These are phyloP conservation scores for Antechinus flavipes DNA, from an alignment of 2,113 vertebrate species.

Conservation along the genomic window DNA sequence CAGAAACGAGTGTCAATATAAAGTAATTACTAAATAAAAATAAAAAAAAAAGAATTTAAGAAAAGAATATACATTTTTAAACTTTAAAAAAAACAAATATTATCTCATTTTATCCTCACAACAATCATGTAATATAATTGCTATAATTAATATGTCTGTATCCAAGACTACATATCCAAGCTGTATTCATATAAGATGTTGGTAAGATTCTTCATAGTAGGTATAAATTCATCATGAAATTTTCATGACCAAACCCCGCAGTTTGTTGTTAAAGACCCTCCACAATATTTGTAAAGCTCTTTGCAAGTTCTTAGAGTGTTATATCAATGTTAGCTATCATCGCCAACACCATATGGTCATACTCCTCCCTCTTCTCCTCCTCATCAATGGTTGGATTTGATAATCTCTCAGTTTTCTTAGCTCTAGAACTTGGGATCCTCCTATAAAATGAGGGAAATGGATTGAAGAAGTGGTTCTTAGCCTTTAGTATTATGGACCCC, in stretches of 20 bases:
- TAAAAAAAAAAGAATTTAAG: too few relatives aligned
- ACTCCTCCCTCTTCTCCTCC: not conserved
- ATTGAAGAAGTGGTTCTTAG: not conserved
- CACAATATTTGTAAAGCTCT: not conserved
- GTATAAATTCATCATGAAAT: not conserved
- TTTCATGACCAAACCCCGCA: not conserved
- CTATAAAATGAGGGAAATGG: not conserved
- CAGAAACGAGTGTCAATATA: too few relatives aligned
- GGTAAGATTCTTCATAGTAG: too few relatives aligned
- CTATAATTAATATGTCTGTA: too few relatives aligned
- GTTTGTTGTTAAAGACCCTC: not conserved
- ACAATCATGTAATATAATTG: too few relatives aligned
- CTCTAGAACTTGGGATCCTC: not conserved
- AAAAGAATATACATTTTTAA: too few relatives aligned
- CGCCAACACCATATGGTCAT: too few relatives aligned
- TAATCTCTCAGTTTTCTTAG: not conserved
- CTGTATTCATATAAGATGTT: too few relatives aligned
- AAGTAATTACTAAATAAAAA: too few relatives aligned
- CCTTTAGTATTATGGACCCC: not conserved
- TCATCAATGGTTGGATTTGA: not conserved
- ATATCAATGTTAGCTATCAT: not conserved
- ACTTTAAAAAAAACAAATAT: too few relatives aligned
- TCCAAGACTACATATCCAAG: too few relatives aligned
- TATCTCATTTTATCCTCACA: too few relatives aligned
- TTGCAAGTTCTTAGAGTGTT: not conserved